These are phyloP conservation scores for Apteryx owenii DNA, from an alignment of 2,113 vertebrate genomes.

Conservation along the genomic window DNA sequence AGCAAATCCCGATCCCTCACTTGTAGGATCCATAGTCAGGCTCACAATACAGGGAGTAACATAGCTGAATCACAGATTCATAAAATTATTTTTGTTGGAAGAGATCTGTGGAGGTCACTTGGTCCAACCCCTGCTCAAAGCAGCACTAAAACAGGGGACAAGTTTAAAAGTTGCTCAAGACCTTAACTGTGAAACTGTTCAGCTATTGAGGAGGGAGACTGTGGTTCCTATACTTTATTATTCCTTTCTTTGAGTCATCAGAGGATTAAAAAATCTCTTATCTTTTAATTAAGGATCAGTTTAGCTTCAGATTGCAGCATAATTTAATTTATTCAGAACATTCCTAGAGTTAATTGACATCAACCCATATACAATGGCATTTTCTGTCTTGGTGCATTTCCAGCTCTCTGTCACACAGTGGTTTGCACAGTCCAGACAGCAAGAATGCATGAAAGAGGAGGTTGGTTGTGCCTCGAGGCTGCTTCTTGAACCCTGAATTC, in stretches of 20 bases:
- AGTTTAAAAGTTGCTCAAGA: not conserved
- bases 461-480: not conserved
- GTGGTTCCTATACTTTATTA: not conserved
- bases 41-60: not conserved
- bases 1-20: not conserved
- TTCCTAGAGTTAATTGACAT: conserved; percentile 13
- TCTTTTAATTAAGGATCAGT: conserved; percentile 66
- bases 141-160: not conserved
- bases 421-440: not conserved
- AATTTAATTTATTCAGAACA: conserved; percentile 42
- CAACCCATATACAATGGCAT: not conserved
- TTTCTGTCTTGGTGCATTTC: not conserved
- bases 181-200: not conserved
- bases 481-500: not conserved
- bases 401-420: not conserved
- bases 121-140: not conserved
- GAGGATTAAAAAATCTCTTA: conserved; percentile 28
- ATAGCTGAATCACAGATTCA: not conserved
- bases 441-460: not conserved
- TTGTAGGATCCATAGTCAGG: not conserved
- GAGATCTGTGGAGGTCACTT: not conserved
- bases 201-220: not conserved
- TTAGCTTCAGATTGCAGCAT: conserved; percentile 22
- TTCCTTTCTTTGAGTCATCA: not conserved
- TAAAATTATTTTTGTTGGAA: not conserved